Conservation (phyloP, 2,113 vertebrate genomes). For the Stegostoma tigrinum region DNA sequence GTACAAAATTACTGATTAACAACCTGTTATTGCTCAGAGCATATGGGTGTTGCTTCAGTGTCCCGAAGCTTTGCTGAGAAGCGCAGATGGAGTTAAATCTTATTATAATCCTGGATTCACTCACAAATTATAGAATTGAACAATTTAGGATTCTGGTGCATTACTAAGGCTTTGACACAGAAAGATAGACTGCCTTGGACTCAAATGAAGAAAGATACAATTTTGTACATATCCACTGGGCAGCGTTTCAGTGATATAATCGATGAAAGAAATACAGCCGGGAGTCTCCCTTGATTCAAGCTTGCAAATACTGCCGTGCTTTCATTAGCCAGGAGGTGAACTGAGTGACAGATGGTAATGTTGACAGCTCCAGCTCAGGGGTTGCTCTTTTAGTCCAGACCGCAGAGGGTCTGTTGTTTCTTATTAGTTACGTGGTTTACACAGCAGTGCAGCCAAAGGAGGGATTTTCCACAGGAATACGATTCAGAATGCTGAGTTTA, state of each 20-base stretch:
- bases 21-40: background rate
- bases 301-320: background rate
- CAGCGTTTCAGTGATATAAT: background rate
- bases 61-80: background rate
- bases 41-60: background rate
- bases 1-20: background rate
- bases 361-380: background rate
- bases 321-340: background rate
- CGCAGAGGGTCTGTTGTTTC: background rate
- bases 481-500: background rate
- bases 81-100: background rate
- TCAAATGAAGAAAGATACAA: background rate
- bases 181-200: background rate
- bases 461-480: slow-evolving; percentile 24
- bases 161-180: background rate
- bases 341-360: slow-evolving; percentile 6
- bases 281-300: background rate
- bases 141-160: background rate
- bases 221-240: no score
- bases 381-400: slow-evolving; percentile 12
- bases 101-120: background rate
- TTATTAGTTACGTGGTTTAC: slow-evolving; percentile 18
- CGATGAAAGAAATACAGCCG: background rate
- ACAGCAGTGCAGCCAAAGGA: background rate
- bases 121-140: background rate